Evolutionary conservation across 2,888 invertebrate species (phyloP).

Genomic region (Cataglyphis albicans): DNA sequence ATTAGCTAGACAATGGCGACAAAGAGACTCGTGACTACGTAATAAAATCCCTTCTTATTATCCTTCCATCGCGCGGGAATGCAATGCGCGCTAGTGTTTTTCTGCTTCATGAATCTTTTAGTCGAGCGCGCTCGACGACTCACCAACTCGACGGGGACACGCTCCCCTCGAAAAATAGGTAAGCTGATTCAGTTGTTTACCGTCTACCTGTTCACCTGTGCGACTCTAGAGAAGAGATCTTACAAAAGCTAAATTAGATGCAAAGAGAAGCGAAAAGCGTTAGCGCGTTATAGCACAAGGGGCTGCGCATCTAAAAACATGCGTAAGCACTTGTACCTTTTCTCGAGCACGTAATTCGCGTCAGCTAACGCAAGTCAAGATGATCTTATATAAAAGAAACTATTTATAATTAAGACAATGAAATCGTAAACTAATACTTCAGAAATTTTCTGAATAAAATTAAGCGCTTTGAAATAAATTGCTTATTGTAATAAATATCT

Average conservation of each 20-base stretch:
- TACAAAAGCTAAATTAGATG: conserved; percentile 49
- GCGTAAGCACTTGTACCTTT: conserved; percentile 33
- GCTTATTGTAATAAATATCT: background rate
- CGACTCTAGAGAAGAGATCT: conserved; percentile 38
- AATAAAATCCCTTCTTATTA: conserved; percentile 46
- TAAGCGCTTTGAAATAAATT: background rate
- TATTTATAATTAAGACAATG: background rate
- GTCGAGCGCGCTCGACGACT: conserved; percentile 70
- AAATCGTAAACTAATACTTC: background rate
- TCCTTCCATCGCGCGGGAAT: conserved; percentile 45
- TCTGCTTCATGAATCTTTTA: conserved; percentile 81
- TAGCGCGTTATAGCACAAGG: conserved; percentile 12
- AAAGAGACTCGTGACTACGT: conserved; percentile 59
- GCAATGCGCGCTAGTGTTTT: conserved; percentile 67
- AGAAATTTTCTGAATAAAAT: background rate
- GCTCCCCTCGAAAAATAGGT: conserved; percentile 71
- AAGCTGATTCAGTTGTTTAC: conserved; percentile 82
- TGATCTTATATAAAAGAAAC: background rate
- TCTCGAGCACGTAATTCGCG: conserved; percentile 65
- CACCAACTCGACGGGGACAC: conserved; percentile 58
- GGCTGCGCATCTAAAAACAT: conserved; percentile 26
- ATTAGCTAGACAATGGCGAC: conserved; percentile 71
- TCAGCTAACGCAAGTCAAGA: background rate
- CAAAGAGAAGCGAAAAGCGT: conserved; percentile 19
- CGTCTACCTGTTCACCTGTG: conserved; percentile 82